Conservation (phyloP, 1,140 invertebrate species). For the Leptonema lineaticorne region DNA sequence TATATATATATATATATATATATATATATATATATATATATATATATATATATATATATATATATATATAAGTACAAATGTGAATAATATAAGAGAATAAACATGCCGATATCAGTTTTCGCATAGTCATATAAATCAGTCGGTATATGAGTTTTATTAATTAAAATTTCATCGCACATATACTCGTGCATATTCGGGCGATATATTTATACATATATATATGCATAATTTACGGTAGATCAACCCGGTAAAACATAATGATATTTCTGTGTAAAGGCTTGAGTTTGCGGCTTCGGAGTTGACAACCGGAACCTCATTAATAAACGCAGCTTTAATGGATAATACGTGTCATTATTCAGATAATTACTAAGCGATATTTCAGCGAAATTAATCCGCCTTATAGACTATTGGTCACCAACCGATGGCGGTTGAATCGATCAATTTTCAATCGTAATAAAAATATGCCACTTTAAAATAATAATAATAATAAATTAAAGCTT, state of each 20-base stretch:
- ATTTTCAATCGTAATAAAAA: no score
- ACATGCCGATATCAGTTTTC: no score
- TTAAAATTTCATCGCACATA: not conserved
- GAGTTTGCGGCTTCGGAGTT: constrained; percentile 3
- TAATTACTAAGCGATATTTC: constrained; percentile 29
- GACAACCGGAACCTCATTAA: constrained; percentile 33
- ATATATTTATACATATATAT: not conserved
- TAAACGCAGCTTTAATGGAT: constrained; percentile 33
- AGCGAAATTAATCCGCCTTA: constrained; percentile 16
- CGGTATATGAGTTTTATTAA: not conserved
- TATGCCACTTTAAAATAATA: no score
- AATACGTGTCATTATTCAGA: constrained; percentile 32
- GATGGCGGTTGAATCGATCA: no score
- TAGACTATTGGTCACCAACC: not conserved
- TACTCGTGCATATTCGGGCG: not conserved
- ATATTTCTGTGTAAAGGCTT: constrained; percentile 32
- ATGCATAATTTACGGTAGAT: not conserved
- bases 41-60: no score
- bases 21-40: no score
- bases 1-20: constrained; percentile 1
- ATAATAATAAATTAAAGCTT: no score
- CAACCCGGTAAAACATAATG: constrained; percentile 15
- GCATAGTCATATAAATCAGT: not conserved
- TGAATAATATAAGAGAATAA: no score
- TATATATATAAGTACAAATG: no score